Conservation (phyloP, 2,888 invertebrate genomes). For the Trissoscelio sp. region DNA sequence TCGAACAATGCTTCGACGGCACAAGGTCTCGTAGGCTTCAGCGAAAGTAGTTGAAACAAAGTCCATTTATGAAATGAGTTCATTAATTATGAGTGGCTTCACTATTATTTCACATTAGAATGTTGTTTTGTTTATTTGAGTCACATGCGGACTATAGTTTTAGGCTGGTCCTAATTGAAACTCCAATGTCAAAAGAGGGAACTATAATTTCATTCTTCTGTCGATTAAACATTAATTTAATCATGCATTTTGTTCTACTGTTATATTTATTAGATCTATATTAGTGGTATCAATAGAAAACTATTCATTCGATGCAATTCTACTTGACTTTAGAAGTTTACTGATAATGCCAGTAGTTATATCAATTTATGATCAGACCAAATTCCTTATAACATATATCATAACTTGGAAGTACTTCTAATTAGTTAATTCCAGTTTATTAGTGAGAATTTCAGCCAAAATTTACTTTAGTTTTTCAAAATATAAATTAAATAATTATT, state of each 20-base stretch:
- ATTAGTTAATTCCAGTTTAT: no score
- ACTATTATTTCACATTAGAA: neutral
- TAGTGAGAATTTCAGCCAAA: no score
- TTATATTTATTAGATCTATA: neutral
- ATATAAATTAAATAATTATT: no score
- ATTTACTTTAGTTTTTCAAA: no score
- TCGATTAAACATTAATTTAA: neutral
- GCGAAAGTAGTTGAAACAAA: constrained; percentile 7
- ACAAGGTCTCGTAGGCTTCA: constrained; percentile 1
- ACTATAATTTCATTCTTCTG: no score
- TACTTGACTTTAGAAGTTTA: constrained; percentile 5
- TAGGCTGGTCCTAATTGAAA: neutral
- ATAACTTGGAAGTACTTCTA: no score
- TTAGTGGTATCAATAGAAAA: neutral
- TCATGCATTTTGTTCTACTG: neutral
- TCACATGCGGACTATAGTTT: no score
- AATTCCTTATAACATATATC: constrained; percentile 13
- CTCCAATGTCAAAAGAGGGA: no score
- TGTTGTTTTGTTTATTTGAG: neutral
- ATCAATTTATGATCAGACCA: constrained; percentile 45
- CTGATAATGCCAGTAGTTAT: constrained; percentile 25
- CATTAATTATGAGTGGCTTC: constrained; percentile 1
- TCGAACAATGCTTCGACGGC: constrained; percentile 1
- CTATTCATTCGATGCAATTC: neutral
- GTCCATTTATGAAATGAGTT: constrained; percentile 16